Evolutionary conservation across 2,797 vertebrate species (phyloP).

Genomic region (Thalassophryne amazonica): DNA sequence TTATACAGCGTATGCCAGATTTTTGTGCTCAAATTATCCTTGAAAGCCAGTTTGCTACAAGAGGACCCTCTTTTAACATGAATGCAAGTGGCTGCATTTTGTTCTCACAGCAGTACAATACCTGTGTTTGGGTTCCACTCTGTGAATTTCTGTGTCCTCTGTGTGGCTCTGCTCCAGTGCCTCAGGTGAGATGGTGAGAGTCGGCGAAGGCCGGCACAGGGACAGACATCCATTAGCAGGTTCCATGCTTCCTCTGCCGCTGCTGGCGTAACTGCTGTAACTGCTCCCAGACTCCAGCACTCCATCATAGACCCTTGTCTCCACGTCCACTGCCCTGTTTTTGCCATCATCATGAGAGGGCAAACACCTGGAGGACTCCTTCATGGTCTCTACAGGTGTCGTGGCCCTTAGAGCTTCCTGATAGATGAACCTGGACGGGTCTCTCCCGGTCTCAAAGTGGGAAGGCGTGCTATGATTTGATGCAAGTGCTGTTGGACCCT

Average conservation of each 20-base stretch:
- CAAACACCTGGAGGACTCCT: conserved; percentile 2
- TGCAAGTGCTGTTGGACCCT: not conserved
- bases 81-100: not conserved
- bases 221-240: conserved; percentile 60
- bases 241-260: conserved; percentile 88
- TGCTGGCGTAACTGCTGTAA: conserved; percentile 87
- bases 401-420: conserved; percentile 14
- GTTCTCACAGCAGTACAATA: conserved; percentile 26
- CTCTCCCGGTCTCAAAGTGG: conserved; percentile 22
- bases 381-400: conserved; percentile 9
- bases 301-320: conserved; percentile 24
- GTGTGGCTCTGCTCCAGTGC: conserved; percentile 54
- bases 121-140: conserved; percentile 50
- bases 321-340: conserved; percentile 24
- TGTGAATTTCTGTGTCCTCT: conserved; percentile 30
- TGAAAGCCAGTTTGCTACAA: not conserved
- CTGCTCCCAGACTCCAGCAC: conserved; percentile 74
- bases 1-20: not conserved
- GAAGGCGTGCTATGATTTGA: conserved; percentile 13
- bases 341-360: not conserved
- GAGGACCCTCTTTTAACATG: not conserved
- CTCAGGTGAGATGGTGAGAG: conserved; percentile 59
- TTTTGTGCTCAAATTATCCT: not conserved
- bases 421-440: conserved; percentile 13
- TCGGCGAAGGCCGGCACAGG: conserved; percentile 65